Evolutionary conservation across 2,113 vertebrate species (phyloP).

Genomic region (Enhydra lutris): DNA sequence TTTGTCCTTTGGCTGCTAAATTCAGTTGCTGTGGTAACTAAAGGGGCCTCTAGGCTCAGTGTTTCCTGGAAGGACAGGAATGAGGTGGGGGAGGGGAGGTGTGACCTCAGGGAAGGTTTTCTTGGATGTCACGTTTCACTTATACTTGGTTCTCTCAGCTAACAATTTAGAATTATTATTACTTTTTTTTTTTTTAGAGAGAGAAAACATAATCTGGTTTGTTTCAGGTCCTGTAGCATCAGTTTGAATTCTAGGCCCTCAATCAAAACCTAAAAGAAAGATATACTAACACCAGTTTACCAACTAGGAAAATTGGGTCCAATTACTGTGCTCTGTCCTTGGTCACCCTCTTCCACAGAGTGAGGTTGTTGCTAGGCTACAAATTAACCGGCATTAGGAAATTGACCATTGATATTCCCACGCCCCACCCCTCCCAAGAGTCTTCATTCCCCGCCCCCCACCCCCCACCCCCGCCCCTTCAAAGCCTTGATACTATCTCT

Average conservation of each 20-base stretch:
- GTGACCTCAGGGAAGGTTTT: background rate
- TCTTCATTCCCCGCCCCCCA: too few relatives aligned
- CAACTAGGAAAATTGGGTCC: background rate
- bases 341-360: too few relatives aligned
- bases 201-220: background rate
- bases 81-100: background rate
- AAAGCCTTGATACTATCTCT: background rate
- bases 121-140: constrained; percentile 8
- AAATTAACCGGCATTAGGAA: background rate
- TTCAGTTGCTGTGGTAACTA: constrained; percentile 58
- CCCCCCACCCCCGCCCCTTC: background rate
- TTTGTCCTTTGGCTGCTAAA: constrained; percentile 43
- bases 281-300: background rate
- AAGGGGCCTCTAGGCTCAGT: background rate
- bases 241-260: background rate
- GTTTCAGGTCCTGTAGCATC: background rate
- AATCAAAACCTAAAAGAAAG: background rate
- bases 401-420: background rate
- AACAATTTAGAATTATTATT: background rate
- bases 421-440: too few relatives aligned
- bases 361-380: constrained; percentile 5
- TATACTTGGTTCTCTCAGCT: background rate
- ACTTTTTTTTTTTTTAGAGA: background rate
- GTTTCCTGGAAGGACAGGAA: background rate
- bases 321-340: background rate